These are phyloP conservation scores for Hippocampus guttulatus DNA, from an alignment of 2,113 vertebrate species.

Conservation along the genomic window DNA sequence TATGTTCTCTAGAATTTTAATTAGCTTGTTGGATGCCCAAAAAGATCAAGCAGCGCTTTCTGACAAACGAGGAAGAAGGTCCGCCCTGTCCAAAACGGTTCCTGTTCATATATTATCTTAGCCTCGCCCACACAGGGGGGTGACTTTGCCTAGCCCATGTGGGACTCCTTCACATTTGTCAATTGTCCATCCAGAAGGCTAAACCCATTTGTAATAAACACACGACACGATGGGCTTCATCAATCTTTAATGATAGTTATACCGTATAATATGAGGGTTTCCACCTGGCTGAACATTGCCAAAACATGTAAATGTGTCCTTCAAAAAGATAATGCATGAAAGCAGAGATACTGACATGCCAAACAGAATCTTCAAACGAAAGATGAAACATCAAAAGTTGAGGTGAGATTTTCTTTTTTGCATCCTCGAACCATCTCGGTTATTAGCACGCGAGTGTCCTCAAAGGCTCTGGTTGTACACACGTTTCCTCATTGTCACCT, in stretches of 20 bases:
- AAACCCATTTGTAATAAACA: background rate
- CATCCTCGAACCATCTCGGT: background rate
- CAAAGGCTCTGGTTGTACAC: background rate
- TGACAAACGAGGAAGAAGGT: no score
- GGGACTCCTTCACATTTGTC: no score
- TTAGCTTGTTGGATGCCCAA: no score
- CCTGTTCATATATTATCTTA: no score
- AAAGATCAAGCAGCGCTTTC: no score
- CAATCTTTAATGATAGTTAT: constrained; percentile 2
- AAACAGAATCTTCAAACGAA: background rate
- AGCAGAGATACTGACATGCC: background rate
- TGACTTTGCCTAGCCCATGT: no score
- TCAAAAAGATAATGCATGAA: background rate
- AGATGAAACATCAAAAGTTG: background rate
- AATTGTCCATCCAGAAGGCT: no score
- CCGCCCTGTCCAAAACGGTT: no score
- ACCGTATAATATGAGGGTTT: background rate
- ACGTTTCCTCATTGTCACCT: background rate
- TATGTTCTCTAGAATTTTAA: no score
- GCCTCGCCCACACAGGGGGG: no score
- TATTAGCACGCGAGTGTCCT: background rate
- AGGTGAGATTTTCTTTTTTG: background rate
- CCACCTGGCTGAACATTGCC: background rate
- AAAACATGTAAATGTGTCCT: background rate
- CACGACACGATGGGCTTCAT: background rate